A percentile compares a stretch with the other conserved stretches of the same genome.
Evolutionary conservation across 2,888 invertebrate species (phyloP).

Genomic region (Periphyllus acericola): DNA sequence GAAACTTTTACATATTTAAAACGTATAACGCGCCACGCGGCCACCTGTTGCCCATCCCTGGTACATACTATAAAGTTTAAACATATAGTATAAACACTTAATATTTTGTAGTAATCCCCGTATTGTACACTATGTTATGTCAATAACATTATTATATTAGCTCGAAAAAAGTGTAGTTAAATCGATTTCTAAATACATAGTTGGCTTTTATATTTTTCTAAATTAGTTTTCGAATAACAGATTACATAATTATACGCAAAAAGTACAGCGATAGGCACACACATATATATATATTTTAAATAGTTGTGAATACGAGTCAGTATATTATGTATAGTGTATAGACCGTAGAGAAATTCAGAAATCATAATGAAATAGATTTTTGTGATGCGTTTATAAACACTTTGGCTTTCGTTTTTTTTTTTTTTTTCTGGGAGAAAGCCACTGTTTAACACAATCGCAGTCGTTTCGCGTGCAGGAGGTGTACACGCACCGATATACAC

Average conservation of each 20-base stretch:
- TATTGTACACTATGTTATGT: too few species aligned
- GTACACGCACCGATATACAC: background rate
- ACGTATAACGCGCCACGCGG: too few species aligned
- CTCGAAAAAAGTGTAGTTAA: too few species aligned
- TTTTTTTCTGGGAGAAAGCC: slow-evolving; percentile 49
- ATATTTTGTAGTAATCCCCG: too few species aligned
- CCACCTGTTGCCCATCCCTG: too few species aligned
- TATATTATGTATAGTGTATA: too few species aligned
- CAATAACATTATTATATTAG: too few species aligned
- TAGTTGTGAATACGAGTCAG: background rate
- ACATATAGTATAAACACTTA: too few species aligned
- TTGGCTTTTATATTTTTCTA: too few species aligned
- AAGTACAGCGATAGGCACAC: background rate
- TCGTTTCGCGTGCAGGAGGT: background rate
- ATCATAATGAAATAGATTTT: slow-evolving; percentile 33
- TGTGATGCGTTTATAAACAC: slow-evolving; percentile 29
- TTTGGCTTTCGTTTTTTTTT: slow-evolving; percentile 49
- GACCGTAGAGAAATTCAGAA: slow-evolving; percentile 20
- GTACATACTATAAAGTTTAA: too few species aligned
- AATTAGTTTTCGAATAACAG: background rate
- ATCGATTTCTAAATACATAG: too few species aligned
- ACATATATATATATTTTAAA: background rate
- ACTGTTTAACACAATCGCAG: slow-evolving; percentile 10
- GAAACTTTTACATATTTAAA: too few species aligned
- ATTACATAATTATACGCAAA: background rate